Evolutionary conservation across 1,140 invertebrate species (phyloP).

Genomic region (Heliothis subflexa): DNA sequence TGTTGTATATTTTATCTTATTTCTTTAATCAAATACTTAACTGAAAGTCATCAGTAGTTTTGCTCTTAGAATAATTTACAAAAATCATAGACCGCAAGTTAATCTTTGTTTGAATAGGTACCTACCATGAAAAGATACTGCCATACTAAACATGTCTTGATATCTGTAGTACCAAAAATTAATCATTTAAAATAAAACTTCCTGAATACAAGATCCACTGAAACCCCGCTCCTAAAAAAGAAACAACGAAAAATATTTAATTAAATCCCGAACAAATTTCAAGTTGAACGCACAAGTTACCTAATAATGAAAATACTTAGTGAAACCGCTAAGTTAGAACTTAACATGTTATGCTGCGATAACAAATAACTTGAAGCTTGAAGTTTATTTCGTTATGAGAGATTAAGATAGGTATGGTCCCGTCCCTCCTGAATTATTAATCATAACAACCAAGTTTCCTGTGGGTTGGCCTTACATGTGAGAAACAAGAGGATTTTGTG

Average conservation of each 20-base stretch:
- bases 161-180: no score
- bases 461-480: neutral
- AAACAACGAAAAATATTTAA: slow-evolving; percentile 21
- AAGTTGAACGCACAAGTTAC: slow-evolving; percentile 3
- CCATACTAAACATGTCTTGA: no score
- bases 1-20: no score
- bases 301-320: slow-evolving; percentile 42
- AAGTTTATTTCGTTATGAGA: slow-evolving; percentile 35
- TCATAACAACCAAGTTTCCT: slow-evolving; percentile 50
- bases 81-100: no score
- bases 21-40: no score
- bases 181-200: no score
- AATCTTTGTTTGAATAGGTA: no score
- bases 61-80: no score
- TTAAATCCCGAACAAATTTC: slow-evolving; percentile 15
- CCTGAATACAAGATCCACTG: neutral
- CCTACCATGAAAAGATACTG: no score
- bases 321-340: slow-evolving; percentile 10
- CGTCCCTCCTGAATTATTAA: slow-evolving; percentile 35
- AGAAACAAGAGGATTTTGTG: neutral
- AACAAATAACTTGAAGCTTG: slow-evolving; percentile 13
- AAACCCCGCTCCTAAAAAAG: neutral
- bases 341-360: slow-evolving; percentile 26
- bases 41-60: no score
- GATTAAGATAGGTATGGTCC: slow-evolving; percentile 10